phyloP scores from a whole-genome alignment of 2,888 invertebrate species.

The Cotesia congregata region DNA sequence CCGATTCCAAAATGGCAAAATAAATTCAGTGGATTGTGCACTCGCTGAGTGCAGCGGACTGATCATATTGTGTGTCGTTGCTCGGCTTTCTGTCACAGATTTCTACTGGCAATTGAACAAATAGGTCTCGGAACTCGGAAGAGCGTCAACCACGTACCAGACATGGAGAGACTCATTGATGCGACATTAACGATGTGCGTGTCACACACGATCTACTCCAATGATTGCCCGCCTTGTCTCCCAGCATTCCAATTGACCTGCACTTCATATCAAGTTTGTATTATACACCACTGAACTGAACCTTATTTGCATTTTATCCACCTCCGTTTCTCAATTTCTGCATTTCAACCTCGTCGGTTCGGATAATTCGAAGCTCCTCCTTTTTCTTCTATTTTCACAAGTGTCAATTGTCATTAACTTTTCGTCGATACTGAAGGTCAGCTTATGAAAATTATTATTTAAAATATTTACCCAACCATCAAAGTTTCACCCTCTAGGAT shows the following conservation, averaged over 20 bases:
- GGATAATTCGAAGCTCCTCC: no score
- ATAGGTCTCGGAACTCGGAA: slow-evolving; percentile 32
- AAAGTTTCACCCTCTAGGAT: background rate
- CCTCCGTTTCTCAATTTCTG: background rate
- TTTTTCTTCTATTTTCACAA: no score
- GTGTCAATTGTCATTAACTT: no score
- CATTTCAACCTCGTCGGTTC: background rate
- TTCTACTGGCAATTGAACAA: slow-evolving; percentile 30
- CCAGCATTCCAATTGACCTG: slow-evolving; percentile 24
- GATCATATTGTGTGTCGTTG: slow-evolving; percentile 7
- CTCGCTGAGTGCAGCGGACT: background rate
- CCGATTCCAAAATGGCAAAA: background rate
- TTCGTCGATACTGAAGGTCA: background rate
- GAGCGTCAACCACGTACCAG: slow-evolving; percentile 9
- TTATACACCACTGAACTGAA: background rate
- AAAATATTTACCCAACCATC: slow-evolving; percentile 2
- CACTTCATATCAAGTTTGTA: slow-evolving; percentile 10
- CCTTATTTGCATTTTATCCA: background rate
- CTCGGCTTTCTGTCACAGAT: slow-evolving; percentile 13
- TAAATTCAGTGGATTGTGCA: background rate
- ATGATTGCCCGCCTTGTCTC: slow-evolving; percentile 13
- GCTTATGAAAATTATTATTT: background rate
- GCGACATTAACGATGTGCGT: slow-evolving; percentile 34
- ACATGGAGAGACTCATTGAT: slow-evolving; percentile 28
- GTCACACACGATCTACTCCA: slow-evolving; percentile 22